Conservation (phyloP, 2,797 vertebrate genomes). For the Molossus molossus region DNA sequence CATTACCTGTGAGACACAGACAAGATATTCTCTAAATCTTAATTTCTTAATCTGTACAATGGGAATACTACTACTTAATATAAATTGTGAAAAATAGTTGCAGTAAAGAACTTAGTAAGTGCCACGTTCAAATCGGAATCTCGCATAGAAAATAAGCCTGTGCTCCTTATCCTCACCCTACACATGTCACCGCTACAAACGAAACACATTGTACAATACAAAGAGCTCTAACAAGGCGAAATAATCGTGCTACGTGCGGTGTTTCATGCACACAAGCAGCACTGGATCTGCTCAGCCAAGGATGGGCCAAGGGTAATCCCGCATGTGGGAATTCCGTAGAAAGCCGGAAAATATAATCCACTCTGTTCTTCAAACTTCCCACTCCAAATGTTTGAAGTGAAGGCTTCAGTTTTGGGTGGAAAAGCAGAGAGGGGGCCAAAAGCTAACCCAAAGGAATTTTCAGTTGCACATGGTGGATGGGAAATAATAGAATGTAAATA, state of each 20-base stretch:
- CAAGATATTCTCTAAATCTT: neutral
- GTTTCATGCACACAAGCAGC: neutral
- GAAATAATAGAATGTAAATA: neutral
- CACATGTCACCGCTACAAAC: neutral
- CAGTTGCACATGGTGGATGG: neutral
- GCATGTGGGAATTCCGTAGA: neutral
- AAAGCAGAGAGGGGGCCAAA: slow-evolving; percentile 19
- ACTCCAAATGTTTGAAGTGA: slow-evolving; percentile 7
- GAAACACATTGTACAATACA: neutral
- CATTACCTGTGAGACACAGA: neutral
- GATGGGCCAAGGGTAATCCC: neutral
- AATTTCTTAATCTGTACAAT: neutral
- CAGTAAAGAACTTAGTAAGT: neutral
- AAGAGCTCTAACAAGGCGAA: neutral
- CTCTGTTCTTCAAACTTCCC: neutral
- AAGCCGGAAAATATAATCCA: neutral
- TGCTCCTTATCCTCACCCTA: neutral
- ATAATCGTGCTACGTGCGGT: neutral
- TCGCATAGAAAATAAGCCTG: neutral
- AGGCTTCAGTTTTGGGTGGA: neutral
- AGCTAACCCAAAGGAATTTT: neutral
- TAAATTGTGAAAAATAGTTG: neutral
- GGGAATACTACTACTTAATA: neutral
- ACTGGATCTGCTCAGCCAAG: neutral
- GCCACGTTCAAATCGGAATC: neutral